Percentiles rank a stretch among this genome's conserved stretches.
phyloP scores from a whole-genome alignment of 1,140 invertebrate genomes.

The Zaprionus kolodkinae region DNA sequence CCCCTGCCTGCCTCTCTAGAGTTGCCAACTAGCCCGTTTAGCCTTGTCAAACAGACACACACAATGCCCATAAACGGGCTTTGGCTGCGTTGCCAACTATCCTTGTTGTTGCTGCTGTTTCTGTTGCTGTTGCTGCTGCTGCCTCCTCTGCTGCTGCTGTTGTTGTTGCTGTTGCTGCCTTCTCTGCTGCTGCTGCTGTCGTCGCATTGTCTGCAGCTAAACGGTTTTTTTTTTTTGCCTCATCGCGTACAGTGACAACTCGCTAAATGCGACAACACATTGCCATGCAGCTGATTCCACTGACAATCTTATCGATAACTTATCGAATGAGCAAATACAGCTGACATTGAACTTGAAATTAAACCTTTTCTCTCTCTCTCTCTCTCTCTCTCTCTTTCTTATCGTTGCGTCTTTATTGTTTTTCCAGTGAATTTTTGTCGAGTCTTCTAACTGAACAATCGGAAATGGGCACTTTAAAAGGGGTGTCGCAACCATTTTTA shows the following conservation, averaged over 20 bases:
- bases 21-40: slow-evolving; percentile 40
- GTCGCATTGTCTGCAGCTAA: slow-evolving; percentile 54
- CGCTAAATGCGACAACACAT: neutral
- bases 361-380: neutral
- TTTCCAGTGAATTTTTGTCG: neutral
- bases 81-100: slow-evolving; percentile 40
- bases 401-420: neutral
- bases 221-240: slow-evolving; percentile 19
- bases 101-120: slow-evolving; percentile 24
- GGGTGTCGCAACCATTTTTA: no score
- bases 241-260: slow-evolving; percentile 1
- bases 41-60: slow-evolving; percentile 38
- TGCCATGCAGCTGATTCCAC: neutral
- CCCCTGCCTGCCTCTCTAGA: neutral
- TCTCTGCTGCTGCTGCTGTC: slow-evolving; percentile 16
- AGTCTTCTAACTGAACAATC: neutral
- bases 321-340: neutral
- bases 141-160: slow-evolving; percentile 11
- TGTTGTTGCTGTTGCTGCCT: slow-evolving; percentile 20
- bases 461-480: neutral
- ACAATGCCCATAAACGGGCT: slow-evolving; percentile 57
- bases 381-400: no score
- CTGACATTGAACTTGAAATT: neutral
- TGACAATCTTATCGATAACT: neutral
- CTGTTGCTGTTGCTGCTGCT: slow-evolving; percentile 8